Evolutionary conservation across 1,140 invertebrate species (phyloP).

Genomic region (Antheraea mylitta): DNA sequence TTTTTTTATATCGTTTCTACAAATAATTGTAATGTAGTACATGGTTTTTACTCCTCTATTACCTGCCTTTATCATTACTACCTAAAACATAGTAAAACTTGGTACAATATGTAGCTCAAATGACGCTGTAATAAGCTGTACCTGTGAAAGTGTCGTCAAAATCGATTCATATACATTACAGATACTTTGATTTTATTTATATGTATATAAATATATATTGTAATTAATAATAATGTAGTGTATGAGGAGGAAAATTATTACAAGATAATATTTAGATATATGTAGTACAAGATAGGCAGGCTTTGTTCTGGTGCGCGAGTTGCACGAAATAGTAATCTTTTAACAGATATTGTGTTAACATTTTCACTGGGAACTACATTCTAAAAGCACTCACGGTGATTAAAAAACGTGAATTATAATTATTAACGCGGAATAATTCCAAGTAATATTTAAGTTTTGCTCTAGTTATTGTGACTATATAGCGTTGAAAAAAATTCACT

Average conservation of each 20-base stretch:
- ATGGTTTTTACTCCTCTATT: too few species aligned
- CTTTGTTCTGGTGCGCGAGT: neutral
- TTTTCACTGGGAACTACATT: neutral
- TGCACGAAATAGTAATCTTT: neutral
- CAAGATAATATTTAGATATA: too few species aligned
- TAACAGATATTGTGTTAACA: neutral
- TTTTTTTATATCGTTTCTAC: too few species aligned
- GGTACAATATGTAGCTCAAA: too few species aligned
- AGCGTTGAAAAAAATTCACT: neutral
- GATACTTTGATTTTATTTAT: too few species aligned
- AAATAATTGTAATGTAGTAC: too few species aligned
- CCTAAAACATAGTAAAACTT: too few species aligned
- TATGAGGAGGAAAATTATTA: neutral
- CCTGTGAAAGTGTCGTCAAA: too few species aligned
- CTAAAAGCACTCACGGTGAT: neutral
- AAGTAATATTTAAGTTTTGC: neutral
- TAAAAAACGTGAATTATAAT: neutral
- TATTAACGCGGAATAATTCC: neutral
- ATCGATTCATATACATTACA: too few species aligned
- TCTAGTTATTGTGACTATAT: neutral
- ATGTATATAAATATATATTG: neutral
- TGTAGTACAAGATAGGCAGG: too few species aligned
- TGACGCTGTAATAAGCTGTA: too few species aligned
- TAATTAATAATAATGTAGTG: neutral
- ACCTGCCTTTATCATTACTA: too few species aligned